Conservation (phyloP, 2,888 invertebrate species). For the Podabrus alpinus region DNA sequence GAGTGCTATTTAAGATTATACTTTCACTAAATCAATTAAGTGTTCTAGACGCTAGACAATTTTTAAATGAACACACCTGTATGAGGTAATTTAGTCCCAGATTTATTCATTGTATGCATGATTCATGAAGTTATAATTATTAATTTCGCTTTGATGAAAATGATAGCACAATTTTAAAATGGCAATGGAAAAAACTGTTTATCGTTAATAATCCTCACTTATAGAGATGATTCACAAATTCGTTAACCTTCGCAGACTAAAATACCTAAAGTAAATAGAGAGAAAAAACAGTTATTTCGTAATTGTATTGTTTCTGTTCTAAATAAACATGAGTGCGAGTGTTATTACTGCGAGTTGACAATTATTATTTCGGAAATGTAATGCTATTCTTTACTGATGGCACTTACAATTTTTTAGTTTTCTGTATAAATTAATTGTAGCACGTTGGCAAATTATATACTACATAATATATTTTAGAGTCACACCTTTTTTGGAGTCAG, state of each 20-base stretch:
- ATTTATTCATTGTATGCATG: background rate
- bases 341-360: background rate
- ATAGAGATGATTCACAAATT: background rate
- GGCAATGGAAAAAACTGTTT: background rate
- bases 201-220: background rate
- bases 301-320: background rate
- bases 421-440: background rate
- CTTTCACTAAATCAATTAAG: too few relatives aligned
- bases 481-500: background rate
- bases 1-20: too few relatives aligned
- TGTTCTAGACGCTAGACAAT: too few relatives aligned
- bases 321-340: background rate
- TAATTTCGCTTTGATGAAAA: background rate
- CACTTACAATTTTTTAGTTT: background rate
- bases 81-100: too few relatives aligned
- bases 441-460: too few relatives aligned
- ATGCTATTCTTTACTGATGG: background rate
- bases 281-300: background rate
- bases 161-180: background rate
- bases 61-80: too few relatives aligned
- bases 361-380: background rate
- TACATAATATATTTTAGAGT: background rate
- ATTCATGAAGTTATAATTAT: background rate
- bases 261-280: background rate
- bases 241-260: background rate